Evolutionary conservation across 2,797 vertebrate species (phyloP).

Genomic region (Halcyon badia): DNA sequence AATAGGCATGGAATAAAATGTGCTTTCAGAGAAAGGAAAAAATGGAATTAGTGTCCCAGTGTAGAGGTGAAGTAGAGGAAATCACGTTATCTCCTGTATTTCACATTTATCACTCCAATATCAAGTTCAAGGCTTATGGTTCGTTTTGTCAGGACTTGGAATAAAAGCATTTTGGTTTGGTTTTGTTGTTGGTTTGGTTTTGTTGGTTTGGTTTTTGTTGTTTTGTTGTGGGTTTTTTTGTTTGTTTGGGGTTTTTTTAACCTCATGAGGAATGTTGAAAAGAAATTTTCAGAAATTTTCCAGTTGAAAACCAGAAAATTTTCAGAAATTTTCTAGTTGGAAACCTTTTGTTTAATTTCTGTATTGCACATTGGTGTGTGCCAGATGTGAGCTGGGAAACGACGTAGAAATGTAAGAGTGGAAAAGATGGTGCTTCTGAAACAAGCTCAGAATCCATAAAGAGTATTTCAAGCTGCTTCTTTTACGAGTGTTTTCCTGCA

Average conservation of each 20-base stretch:
- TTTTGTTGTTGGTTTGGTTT: background rate
- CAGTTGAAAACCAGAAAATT: background rate
- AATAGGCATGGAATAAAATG: rapidly evolving
- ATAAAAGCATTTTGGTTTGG: background rate
- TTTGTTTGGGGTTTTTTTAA: background rate
- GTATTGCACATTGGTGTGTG: background rate
- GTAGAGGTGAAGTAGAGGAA: background rate
- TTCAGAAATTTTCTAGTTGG: background rate
- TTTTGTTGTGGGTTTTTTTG: background rate
- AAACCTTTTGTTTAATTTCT: background rate
- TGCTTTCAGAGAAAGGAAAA: background rate
- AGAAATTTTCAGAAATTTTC: background rate
- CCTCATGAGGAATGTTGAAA: background rate
- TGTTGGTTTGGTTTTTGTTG: too few species aligned
- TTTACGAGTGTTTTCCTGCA: background rate
- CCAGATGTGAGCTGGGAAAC: background rate
- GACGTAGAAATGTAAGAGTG: background rate
- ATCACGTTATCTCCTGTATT: background rate
- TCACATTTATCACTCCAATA: background rate
- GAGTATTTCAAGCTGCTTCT: background rate
- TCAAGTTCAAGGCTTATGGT: background rate
- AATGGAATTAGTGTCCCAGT: background rate
- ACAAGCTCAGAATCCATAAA: background rate
- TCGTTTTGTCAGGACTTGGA: background rate
- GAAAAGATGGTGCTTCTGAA: background rate